phyloP scores from a whole-genome alignment of 2,113 vertebrate genomes.

The Etheostoma cragini region DNA sequence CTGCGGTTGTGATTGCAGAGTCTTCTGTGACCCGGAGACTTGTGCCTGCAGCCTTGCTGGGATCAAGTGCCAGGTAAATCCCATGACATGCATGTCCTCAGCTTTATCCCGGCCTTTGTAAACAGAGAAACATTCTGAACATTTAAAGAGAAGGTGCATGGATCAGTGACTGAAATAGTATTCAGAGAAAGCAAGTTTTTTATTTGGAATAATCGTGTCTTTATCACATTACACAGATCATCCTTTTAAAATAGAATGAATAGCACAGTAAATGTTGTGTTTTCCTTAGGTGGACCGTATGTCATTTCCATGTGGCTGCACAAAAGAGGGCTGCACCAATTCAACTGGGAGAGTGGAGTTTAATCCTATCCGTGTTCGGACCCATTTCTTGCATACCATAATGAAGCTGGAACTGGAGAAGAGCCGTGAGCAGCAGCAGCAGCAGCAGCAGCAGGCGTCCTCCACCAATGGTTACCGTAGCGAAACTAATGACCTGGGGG shows the following conservation, averaged over 20 bases:
- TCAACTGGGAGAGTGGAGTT: slow-evolving; percentile 97
- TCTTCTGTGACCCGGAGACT: slow-evolving; percentile 97
- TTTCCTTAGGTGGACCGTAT: slow-evolving; percentile 95
- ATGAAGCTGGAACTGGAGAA: slow-evolving; percentile 99
- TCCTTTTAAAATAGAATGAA: slow-evolving; percentile 3
- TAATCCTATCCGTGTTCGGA: slow-evolving; percentile 98
- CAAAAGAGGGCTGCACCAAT: slow-evolving; percentile 98
- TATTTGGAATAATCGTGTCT: neutral
- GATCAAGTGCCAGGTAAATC: slow-evolving; percentile 97
- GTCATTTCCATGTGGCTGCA: slow-evolving; percentile 98
- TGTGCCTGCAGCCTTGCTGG: slow-evolving; percentile 97
- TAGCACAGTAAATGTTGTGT: slow-evolving; percentile 39
- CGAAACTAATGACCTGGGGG: slow-evolving; percentile 85
- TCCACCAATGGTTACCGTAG: slow-evolving; percentile 88
- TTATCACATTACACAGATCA: neutral
- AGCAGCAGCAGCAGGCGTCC: slow-evolving; percentile 89
- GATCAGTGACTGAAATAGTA: slow-evolving; percentile 7
- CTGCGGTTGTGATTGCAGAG: slow-evolving; percentile 96
- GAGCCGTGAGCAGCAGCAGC: slow-evolving; percentile 95
- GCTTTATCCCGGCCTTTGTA: neutral
- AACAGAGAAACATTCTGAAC: neutral
- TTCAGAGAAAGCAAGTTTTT: neutral
- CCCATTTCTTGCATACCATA: slow-evolving; percentile 99
- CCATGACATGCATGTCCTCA: neutral
- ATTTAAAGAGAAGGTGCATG: slow-evolving; percentile 10